These are phyloP conservation scores for Anseranas semipalmata DNA, from an alignment of 2,113 vertebrate species.

Conservation along the genomic window DNA sequence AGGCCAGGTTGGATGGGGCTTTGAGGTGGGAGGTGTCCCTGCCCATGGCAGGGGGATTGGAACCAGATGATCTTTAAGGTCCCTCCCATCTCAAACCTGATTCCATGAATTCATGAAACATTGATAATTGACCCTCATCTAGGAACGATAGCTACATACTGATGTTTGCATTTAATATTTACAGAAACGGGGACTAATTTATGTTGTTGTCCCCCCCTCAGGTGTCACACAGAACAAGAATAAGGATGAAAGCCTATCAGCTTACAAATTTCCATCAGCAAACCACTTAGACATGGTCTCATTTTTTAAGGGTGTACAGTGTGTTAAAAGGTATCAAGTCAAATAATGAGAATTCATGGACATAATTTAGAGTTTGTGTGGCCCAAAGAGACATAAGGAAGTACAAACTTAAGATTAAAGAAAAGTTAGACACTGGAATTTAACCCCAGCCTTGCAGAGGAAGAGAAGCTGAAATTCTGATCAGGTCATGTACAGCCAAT, in stretches of 20 bases:
- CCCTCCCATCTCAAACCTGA: not conserved
- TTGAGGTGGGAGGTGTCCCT: not conserved
- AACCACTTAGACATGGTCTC: not conserved
- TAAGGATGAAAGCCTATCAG: not conserved
- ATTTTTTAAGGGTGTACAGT: not conserved
- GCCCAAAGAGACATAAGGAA: not conserved
- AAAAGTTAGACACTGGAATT: not conserved
- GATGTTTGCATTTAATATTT: not conserved
- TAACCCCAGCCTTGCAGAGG: not conserved
- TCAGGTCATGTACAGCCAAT: not conserved
- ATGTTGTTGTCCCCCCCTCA: accelerated
- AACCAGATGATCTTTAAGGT: not conserved
- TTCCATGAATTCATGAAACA: not conserved
- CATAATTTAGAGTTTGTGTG: not conserved
- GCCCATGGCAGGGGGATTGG: not conserved
- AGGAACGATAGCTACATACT: not conserved
- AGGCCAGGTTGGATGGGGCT: not conserved
- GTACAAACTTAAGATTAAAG: not conserved
- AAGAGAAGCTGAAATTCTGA: not conserved
- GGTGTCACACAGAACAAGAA: not conserved
- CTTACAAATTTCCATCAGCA: not conserved
- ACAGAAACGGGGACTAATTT: not conserved
- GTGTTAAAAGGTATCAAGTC: not conserved
- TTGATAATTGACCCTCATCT: not conserved
- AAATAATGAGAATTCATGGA: not conserved